Base-by-base conservation (phyloP, 2,113 vertebrate genomes). In the Caranx melampygus region DNA sequence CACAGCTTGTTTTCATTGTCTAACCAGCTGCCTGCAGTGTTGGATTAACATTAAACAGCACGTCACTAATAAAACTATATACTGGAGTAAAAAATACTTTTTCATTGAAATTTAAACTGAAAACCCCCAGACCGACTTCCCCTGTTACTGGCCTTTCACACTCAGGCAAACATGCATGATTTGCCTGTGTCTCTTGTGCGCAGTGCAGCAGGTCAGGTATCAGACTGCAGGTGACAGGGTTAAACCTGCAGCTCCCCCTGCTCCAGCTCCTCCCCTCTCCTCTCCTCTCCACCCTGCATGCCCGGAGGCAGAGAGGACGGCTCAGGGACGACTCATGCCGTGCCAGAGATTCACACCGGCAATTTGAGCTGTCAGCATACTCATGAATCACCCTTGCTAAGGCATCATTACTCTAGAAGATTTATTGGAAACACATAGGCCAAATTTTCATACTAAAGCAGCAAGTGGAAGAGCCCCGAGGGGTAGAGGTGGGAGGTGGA, bases 341-440 rank as follows among this genome's bases (percentile, higher is more conserved):
- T 91, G 95, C 94, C 94, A 95, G 89, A 80, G 90, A 95, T 93
- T 93, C 92, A 93, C 94, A 95, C 93, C 68, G 21, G 92, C 92
- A 95, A 95, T 95, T 95, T 92, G 86, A 93, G 85, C 92, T 95
- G 95, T 95, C 95, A 95, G 70, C 72, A 3, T 51, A 82, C 86
- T 90, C 91, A 92, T 95, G 92, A 95, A 94, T 96, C 95, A 94
- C 78, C 78, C 88, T 81, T 85, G 92, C 89, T 89, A 93, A 93
- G 92, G 91, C 92, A 83, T 95, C 86, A 92, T 94, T 94, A 93
- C 88, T 91, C 80, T 44, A 57, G 76, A 82, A 93, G 95, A 96
- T 95, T 95, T 95, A 95, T 94, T 95, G 81, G 85, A 88, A 88
- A 93, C 82, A 93, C 84, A 89, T 84, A 93, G 84, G 83, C 78